Evolutionary conservation across 2,797 vertebrate species (phyloP).

Genomic region (Cossypha polioptera): DNA sequence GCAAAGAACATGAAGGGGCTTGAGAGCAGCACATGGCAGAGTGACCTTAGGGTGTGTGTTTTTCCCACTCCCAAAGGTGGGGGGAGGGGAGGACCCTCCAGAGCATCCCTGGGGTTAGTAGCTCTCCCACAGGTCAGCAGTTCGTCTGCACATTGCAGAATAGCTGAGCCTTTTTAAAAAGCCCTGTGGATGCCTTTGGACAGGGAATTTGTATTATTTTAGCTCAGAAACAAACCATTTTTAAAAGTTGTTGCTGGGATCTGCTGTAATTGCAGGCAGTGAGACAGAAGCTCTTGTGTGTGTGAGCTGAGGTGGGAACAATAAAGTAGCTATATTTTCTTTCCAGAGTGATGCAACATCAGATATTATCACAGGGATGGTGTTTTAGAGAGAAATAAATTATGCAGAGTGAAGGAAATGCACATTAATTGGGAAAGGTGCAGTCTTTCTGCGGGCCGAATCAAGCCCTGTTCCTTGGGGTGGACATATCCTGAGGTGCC

Average conservation of each 20-base stretch:
- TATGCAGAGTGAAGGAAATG: conserved; percentile 69
- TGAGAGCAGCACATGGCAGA: not conserved
- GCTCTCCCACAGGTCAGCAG: not conserved
- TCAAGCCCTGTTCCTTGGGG: not conserved
- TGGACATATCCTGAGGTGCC: not conserved
- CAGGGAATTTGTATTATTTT: conserved; percentile 31
- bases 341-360: conserved; percentile 60
- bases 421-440: conserved; percentile 63
- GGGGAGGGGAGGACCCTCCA: not conserved
- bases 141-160: not conserved
- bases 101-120: not conserved
- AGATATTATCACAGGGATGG: conserved; percentile 58
- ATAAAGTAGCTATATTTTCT: conserved; percentile 45
- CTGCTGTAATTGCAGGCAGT: conserved; percentile 46
- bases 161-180: not conserved
- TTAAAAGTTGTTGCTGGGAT: conserved; percentile 46
- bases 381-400: conserved; percentile 52
- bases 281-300: conserved; percentile 27
- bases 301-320: conserved; percentile 28
- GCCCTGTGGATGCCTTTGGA: not conserved
- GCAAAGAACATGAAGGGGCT: not conserved
- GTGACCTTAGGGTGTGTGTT: not conserved
- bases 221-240: conserved; percentile 32
- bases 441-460: conserved; percentile 23
- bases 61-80: not conserved